Percentiles rank a stretch among this genome's conserved stretches.
Evolutionary conservation across 2,113 vertebrate species (phyloP).

Genomic region (Podiceps cristatus): DNA sequence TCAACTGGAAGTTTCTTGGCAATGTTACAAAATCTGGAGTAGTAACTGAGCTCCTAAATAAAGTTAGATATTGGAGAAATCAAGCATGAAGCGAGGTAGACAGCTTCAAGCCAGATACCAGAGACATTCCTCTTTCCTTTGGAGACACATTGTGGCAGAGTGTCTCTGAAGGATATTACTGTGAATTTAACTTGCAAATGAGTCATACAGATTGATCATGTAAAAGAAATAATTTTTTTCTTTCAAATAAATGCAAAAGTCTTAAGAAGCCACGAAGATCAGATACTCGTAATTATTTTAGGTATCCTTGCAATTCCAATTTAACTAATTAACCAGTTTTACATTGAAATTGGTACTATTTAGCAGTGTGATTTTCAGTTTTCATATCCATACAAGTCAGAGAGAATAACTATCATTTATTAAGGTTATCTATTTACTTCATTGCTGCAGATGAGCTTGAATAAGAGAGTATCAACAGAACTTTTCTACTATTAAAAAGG

Average conservation of each 20-base stretch:
- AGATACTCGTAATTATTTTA: neutral
- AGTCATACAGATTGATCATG: neutral
- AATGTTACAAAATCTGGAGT: neutral
- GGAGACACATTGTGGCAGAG: neutral
- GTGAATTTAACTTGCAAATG: neutral
- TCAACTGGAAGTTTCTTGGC: neutral
- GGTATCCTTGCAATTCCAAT: neutral
- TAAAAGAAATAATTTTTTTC: neutral
- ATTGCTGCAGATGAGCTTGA: neutral
- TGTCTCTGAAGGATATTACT: neutral
- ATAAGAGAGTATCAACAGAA: slow-evolving; percentile 47
- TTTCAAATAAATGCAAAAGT: neutral
- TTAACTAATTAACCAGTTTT: neutral
- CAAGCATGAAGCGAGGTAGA: neutral
- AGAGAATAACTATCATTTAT: neutral
- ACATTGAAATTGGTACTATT: neutral
- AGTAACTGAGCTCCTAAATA: neutral
- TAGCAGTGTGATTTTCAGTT: neutral
- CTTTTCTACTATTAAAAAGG: slow-evolving; percentile 38
- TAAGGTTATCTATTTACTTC: neutral
- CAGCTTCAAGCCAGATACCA: neutral
- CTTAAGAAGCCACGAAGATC: neutral
- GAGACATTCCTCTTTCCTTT: neutral
- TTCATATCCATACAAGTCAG: neutral
- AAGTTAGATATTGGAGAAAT: neutral